These are phyloP conservation scores for Mastacembelus armatus DNA, from an alignment of 2,797 vertebrate species.

Conservation along the genomic window DNA sequence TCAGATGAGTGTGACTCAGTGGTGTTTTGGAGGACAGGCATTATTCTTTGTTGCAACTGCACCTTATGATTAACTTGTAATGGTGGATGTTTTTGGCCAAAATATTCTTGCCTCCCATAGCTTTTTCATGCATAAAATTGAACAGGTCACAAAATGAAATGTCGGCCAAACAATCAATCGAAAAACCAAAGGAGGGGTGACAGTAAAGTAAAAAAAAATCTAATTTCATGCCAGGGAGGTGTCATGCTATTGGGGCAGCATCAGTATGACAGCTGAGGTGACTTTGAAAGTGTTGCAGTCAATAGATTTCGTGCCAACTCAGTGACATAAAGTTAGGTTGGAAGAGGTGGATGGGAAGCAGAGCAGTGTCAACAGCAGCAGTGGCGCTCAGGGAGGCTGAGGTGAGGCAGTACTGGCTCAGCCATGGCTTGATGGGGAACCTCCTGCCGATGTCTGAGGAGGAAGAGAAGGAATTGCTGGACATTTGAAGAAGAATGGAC, in stretches of 20 bases:
- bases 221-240: background rate
- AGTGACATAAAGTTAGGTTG: conserved; percentile 39
- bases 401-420: conserved; percentile 12
- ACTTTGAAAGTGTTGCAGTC: conserved; percentile 77
- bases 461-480: background rate
- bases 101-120: background rate
- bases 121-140: background rate
- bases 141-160: conserved; percentile 10
- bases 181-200: background rate
- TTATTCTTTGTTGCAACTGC: background rate
- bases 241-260: conserved; percentile 3
- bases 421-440: conserved; percentile 20
- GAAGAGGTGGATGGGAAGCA: conserved; percentile 16
- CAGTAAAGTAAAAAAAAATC: background rate
- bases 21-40: background rate
- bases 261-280: conserved; percentile 63
- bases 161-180: conserved; percentile 9
- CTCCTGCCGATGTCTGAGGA: background rate
- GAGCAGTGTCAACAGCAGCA: conserved; percentile 18
- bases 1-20: no score
- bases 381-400: conserved; percentile 24
- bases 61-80: background rate
- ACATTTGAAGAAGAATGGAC: background rate
- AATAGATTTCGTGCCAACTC: conserved; percentile 67
- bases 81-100: no score